These are phyloP conservation scores for Ectemnius cavifrons DNA, from an alignment of 2,888 invertebrate genomes.

Conservation along the genomic window DNA sequence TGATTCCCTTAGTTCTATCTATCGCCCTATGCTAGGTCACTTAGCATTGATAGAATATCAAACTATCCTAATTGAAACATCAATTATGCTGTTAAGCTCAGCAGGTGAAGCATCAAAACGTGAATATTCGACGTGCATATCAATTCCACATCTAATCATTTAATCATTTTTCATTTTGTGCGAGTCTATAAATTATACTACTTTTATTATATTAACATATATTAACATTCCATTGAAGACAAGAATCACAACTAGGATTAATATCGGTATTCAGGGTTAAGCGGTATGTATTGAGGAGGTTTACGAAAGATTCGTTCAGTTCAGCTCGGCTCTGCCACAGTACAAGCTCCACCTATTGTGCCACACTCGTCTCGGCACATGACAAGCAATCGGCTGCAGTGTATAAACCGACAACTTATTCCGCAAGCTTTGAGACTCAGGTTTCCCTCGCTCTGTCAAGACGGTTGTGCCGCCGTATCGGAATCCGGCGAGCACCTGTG, in stretches of 20 bases:
- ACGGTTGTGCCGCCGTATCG: conserved; percentile 27
- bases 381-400: conserved; percentile 6
- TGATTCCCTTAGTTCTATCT: too few relatives aligned
- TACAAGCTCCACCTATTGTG: conserved; percentile 26
- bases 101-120: conserved; percentile 31
- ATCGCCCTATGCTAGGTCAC: too few relatives aligned
- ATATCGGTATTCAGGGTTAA: too few relatives aligned
- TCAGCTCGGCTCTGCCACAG: background rate
- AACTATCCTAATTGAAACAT: conserved; percentile 44
- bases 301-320: conserved; percentile 4
- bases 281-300: background rate
- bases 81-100: conserved; percentile 43
- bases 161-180: background rate
- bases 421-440: conserved; percentile 17
- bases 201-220: background rate
- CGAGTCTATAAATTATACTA: too few relatives aligned
- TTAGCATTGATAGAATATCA: conserved; percentile 42
- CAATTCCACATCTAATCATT: background rate
- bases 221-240: too few relatives aligned
- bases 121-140: too few relatives aligned
- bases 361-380: too few relatives aligned
- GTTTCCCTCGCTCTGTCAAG: conserved; percentile 25
- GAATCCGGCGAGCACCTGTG: conserved; percentile 51
- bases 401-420: conserved; percentile 8
- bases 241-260: too few relatives aligned